Evolutionary conservation across 1,140 invertebrate species (phyloP), one percentile per base, ranked within the genome.

Genomic region (Harlomillsia oculata): DNA sequence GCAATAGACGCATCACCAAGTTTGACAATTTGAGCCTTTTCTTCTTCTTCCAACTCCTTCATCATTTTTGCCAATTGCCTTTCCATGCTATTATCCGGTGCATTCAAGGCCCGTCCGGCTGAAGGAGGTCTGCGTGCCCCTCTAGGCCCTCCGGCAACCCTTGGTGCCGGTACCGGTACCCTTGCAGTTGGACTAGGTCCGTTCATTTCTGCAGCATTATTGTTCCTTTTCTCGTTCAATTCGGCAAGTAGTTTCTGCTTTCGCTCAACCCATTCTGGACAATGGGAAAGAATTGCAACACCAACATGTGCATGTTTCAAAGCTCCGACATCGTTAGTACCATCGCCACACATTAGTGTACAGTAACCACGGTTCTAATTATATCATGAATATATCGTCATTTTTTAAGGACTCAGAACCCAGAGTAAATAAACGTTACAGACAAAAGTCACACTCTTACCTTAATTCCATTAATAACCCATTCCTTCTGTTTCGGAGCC

Each of bases 341-440:
- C 97, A 78, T 99, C 97, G n/a, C 97, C 97, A 72, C 96, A 99
- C 97, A 99, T 99, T 0, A 99, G 72, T 1, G 94, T 97, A 3
- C 79, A 79, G 69, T 82, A 95, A 20, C 96, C 96, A n/a, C n/a
- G n/a, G n/a, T n/a, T n/a, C n/a, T n/a, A n/a, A n/a, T n/a, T n/a
- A n/a, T n/a, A n/a, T n/a, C n/a, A n/a, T n/a, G n/a, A n/a, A n/a
- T n/a, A n/a, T n/a, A n/a, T n/a, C n/a, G n/a, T n/a, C n/a, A n/a
- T n/a, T n/a, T n/a, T n/a, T n/a, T n/a, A n/a, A n/a, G n/a, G n/a
- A n/a, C n/a, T n/a, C n/a, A n/a, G n/a, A n/a, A n/a, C n/a, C n/a
- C n/a, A n/a, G n/a, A n/a, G n/a, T n/a, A n/a, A n/a, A n/a, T n/a
- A n/a, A n/a, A n/a, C n/a, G n/a, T n/a, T n/a, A n/a, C n/a, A n/a